phyloP scores from a whole-genome alignment of 2,797 vertebrate genomes.

The Spatula versicolor region DNA sequence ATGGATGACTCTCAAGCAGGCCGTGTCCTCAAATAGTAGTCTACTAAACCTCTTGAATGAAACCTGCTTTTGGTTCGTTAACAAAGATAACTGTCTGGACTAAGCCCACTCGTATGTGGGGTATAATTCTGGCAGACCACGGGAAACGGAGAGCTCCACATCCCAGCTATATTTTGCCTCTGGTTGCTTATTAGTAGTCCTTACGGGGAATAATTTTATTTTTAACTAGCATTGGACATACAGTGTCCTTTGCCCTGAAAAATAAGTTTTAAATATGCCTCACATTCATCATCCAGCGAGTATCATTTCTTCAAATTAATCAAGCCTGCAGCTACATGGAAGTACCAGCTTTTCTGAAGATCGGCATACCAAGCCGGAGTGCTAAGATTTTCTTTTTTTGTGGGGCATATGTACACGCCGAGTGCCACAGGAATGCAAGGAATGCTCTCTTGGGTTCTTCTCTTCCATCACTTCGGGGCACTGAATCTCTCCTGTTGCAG shows the following conservation, averaged over 20 bases:
- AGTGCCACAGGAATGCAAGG: constrained; percentile 48
- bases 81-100: neutral
- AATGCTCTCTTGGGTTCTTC: constrained; percentile 40
- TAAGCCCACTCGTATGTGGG: neutral
- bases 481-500: constrained; percentile 28
- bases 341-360: constrained; percentile 1
- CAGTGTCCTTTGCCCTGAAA: neutral
- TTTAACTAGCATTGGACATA: neutral
- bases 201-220: neutral
- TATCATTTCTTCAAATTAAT: constrained; percentile 11
- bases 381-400: constrained; percentile 7
- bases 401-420: neutral
- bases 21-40: neutral
- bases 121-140: neutral
- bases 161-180: neutral
- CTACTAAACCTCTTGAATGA: neutral
- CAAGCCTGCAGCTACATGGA: constrained; percentile 36
- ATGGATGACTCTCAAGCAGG: neutral
- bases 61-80: constrained; percentile 6
- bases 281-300: neutral
- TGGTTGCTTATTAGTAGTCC: neutral
- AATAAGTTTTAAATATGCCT: neutral
- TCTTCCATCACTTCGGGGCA: constrained; percentile 53
- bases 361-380: neutral
- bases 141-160: neutral